A percentile compares a stretch with the other conserved stretches of the same genome.
Conservation (phyloP, 2,113 vertebrate genomes). For the Sterna hirundo region DNA sequence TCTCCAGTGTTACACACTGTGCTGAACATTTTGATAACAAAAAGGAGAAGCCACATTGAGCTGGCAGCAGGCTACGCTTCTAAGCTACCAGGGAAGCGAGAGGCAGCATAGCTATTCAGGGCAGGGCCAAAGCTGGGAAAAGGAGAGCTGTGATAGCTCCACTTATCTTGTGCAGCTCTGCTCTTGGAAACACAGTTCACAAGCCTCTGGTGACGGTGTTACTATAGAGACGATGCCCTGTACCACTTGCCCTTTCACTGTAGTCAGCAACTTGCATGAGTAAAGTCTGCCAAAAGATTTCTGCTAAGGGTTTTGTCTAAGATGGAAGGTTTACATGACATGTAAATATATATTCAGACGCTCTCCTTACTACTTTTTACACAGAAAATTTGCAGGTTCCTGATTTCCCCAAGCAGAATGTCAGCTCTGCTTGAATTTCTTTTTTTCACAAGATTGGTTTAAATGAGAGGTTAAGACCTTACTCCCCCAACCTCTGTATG, state of each 20-base stretch:
- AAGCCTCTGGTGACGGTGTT: background rate
- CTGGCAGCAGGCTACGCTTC: background rate
- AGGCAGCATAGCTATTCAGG: background rate
- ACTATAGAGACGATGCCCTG: background rate
- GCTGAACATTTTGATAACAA: rapidly evolving
- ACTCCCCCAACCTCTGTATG: background rate
- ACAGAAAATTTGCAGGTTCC: background rate
- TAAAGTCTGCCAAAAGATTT: background rate
- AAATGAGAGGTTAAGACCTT: background rate
- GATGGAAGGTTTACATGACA: background rate
- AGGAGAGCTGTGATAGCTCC: background rate
- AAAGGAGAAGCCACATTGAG: background rate
- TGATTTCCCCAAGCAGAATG: background rate
- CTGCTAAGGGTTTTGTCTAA: background rate
- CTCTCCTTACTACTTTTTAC: rapidly evolving
- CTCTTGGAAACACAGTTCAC: background rate
- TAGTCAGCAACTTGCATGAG: background rate
- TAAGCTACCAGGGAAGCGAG: background rate
- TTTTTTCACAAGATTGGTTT: background rate
- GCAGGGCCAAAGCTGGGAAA: background rate
- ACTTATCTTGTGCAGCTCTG: background rate
- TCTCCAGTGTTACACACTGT: background rate
- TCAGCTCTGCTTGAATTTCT: background rate
- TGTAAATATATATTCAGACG: background rate
- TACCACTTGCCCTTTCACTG: background rate